These are phyloP conservation scores for Drosophila falleni DNA, from an alignment of 2,888 invertebrate genomes.

Conservation along the genomic window DNA sequence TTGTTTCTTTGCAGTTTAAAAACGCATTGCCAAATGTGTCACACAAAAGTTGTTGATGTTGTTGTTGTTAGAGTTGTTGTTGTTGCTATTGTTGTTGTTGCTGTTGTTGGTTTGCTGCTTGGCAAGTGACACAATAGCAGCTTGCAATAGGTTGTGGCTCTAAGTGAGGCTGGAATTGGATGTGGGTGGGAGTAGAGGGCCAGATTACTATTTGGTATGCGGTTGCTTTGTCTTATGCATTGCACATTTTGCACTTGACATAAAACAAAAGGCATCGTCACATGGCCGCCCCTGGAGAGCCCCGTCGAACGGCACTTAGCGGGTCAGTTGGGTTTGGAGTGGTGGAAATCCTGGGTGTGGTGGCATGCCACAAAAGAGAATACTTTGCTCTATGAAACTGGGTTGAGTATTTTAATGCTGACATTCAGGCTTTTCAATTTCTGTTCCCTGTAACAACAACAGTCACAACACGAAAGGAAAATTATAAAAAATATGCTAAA, in stretches of 20 bases:
- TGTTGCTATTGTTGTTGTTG: conserved; percentile 19
- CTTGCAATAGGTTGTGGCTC: conserved; percentile 12
- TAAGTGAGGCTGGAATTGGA: conserved; percentile 1
- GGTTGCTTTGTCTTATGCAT: conserved; percentile 68
- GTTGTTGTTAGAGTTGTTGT: conserved; percentile 19
- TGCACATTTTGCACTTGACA: conserved; percentile 75
- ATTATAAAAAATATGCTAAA: background rate
- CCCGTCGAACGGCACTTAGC: conserved; percentile 66
- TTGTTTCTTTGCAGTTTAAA: conserved; percentile 70
- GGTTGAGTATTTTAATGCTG: conserved; percentile 58
- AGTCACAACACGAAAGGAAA: background rate
- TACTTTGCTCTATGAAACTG: conserved; percentile 30
- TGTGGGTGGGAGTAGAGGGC: background rate
- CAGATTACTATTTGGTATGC: conserved; percentile 39
- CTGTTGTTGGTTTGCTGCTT: conserved; percentile 23
- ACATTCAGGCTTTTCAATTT: conserved; percentile 34
- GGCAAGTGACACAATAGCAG: conserved; percentile 51
- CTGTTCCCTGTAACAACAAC: background rate
- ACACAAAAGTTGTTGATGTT: conserved; percentile 60
- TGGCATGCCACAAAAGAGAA: conserved; percentile 31
- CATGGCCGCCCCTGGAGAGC: conserved; percentile 26
- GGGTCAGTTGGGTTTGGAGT: conserved; percentile 47
- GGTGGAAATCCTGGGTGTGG: background rate
- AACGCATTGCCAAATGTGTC: conserved; percentile 79
- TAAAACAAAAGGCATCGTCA: conserved; percentile 59